These are phyloP conservation scores for Trematomus loennbergii DNA, from an alignment of 2,113 vertebrate species.

Conservation along the genomic window DNA sequence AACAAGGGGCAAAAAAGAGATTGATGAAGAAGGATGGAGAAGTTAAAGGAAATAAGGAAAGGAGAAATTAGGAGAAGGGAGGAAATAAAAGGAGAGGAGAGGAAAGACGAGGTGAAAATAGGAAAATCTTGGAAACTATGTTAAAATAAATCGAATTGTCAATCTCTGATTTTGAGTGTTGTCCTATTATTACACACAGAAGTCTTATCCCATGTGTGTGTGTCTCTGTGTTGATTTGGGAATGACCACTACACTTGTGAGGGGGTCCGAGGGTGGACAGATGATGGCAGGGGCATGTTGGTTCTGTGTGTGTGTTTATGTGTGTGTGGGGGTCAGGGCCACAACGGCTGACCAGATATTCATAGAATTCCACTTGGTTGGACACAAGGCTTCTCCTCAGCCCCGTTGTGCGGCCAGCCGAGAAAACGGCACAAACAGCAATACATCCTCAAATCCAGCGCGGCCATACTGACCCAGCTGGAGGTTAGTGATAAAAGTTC, in stretches of 20 bases:
- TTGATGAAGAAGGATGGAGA: neutral
- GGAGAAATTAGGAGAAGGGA: neutral
- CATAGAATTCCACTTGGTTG: slow-evolving; percentile 82
- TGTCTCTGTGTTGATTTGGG: slow-evolving; percentile 16
- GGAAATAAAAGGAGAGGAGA: slow-evolving; percentile 54
- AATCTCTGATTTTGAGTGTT: slow-evolving; percentile 29
- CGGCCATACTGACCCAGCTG: slow-evolving; percentile 36
- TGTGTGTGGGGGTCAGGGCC: slow-evolving; percentile 17
- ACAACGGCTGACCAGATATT: slow-evolving; percentile 75
- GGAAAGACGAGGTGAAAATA: neutral
- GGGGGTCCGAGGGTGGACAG: slow-evolving; percentile 23
- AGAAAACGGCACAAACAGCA: slow-evolving; percentile 69
- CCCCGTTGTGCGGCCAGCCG: slow-evolving; percentile 64
- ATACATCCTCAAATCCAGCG: slow-evolving; percentile 26
- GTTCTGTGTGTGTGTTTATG: neutral
- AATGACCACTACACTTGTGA: slow-evolving; percentile 33
- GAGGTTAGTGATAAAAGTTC: slow-evolving; percentile 54
- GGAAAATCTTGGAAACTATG: neutral
- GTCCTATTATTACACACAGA: neutral
- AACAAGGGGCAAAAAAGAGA: neutral
- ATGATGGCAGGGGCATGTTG: slow-evolving; percentile 33
- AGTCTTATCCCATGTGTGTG: slow-evolving; percentile 11
- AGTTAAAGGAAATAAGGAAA: neutral
- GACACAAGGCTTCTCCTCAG: slow-evolving; percentile 52
- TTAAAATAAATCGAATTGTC: neutral